Base-by-base conservation (phyloP, 2,113 vertebrate species). In the Chaenogobius annularis region DNA sequence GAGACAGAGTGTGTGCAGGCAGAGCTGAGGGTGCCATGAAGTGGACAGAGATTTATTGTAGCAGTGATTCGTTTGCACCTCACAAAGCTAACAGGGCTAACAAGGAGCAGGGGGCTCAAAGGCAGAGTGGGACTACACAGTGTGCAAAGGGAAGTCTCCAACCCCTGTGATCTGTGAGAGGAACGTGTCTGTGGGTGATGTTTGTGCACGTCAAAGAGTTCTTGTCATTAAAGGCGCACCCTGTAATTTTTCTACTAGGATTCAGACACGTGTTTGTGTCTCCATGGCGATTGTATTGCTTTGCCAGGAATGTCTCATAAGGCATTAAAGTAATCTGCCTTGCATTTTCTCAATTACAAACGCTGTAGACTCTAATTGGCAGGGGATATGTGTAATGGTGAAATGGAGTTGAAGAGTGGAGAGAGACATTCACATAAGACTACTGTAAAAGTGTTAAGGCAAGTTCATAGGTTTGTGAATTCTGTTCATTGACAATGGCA, bases 61-160 rank as follows among this genome's bases (percentile, higher is more conserved):
- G 64, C 43, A 74, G 70, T 75, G 81, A 79, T 83, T 75, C 26
- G 84, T 84, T 68, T 79, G 56, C 59, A 68, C 54, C 73, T 65
- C 64, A 69, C 71, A 72, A 74, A 65, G 66, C 67, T 78, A 83
- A 82, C 73, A 35, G 70, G 64, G 66, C 67, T 78, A 83, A 82
- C 72, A 43, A 65, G 54, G 26, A 68, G 59, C 19, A 37, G 56
- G 61, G 72, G 35, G 61, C 14, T 17, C 69, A 82, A 50, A 44
- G 61, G 77, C 71, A 40, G 66, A 73, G 75, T 73, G 75, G 75
- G 68, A 62, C 7, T 14, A 47, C 0, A 15, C 68, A 50, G 66
- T 14, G 1, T 35, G 44, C 80, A 79, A 2, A 85, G 82, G 75
- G 69, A 73, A 66, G 58, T 65, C 65, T 55, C 62, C 61, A n/a